Conservation (phyloP, 2,797 vertebrate species). For the Syngnathus rostellatus region DNA sequence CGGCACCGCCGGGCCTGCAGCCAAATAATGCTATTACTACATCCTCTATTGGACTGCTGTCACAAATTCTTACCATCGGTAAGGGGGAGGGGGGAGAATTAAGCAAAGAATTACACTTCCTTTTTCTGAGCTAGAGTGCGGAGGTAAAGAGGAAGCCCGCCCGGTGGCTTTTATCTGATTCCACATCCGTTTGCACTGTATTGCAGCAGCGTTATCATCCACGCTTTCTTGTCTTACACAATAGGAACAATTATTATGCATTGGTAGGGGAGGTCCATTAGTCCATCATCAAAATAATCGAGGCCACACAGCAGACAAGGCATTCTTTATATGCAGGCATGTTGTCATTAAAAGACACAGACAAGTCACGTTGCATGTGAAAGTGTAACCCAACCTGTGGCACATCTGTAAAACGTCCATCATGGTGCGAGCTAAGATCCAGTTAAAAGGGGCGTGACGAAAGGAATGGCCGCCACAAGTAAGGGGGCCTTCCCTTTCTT, state of each 20-base stretch:
- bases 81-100: slow-evolving; percentile 14
- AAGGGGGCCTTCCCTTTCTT: slow-evolving; percentile 25
- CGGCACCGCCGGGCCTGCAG: slow-evolving; percentile 58
- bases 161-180: slow-evolving; percentile 52
- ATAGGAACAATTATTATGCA: not conserved
- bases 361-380: slow-evolving; percentile 43
- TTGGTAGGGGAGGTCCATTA: too few relatives aligned
- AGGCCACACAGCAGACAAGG: slow-evolving; percentile 22
- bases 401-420: slow-evolving; percentile 51
- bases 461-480: slow-evolving; percentile 57
- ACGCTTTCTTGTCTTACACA: slow-evolving; percentile 33
- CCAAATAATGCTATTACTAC: slow-evolving; percentile 58
- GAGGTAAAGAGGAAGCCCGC: slow-evolving; percentile 22
- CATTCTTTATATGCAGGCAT: slow-evolving; percentile 33
- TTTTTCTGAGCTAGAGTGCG: slow-evolving; percentile 4
- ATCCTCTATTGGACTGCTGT: slow-evolving; percentile 36
- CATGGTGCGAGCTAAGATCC: slow-evolving; percentile 31
- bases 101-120: slow-evolving; percentile 26
- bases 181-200: slow-evolving; percentile 43
- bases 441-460: slow-evolving; percentile 48
- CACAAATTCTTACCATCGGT: slow-evolving; percentile 32
- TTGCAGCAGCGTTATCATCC: slow-evolving; percentile 41
- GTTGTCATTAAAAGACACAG: slow-evolving; percentile 39
- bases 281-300: slow-evolving; percentile 9
- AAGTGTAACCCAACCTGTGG: slow-evolving; percentile 52